phyloP scores from a whole-genome alignment of 2,113 vertebrate species.

The Oryzias woworae region DNA sequence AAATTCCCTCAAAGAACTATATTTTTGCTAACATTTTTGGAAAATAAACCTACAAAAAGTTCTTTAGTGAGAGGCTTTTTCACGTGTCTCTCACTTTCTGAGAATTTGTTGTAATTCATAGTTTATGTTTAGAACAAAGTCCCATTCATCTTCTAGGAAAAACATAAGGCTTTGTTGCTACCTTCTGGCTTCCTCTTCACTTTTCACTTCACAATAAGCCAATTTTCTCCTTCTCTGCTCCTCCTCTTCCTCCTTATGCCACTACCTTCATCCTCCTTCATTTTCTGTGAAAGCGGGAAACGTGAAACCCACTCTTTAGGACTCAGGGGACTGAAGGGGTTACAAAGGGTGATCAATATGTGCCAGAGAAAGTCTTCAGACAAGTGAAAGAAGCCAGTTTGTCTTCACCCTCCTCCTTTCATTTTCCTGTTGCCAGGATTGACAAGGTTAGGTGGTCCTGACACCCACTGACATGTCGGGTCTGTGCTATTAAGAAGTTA shows the following conservation, averaged over 20 bases:
- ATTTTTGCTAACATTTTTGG: neutral
- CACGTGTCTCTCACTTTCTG: neutral
- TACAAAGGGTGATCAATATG: slow-evolving; percentile 74
- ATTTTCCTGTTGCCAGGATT: slow-evolving; percentile 45
- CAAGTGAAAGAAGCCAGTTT: slow-evolving; percentile 69
- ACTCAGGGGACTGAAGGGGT: slow-evolving; percentile 56
- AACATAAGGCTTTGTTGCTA: slow-evolving; percentile 22
- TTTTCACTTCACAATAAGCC: slow-evolving; percentile 40
- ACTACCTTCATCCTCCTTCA: slow-evolving; percentile 43
- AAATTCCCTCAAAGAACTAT: neutral
- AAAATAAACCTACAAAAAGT: neutral
- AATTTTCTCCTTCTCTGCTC: slow-evolving; percentile 40
- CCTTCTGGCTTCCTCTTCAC: slow-evolving; percentile 16
- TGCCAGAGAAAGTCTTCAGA: slow-evolving; percentile 72
- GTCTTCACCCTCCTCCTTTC: slow-evolving; percentile 47
- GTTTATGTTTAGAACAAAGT: neutral
- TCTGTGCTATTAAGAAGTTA: slow-evolving; percentile 36
- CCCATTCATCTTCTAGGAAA: slow-evolving; percentile 5
- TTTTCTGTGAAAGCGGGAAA: slow-evolving; percentile 64
- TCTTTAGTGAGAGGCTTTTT: neutral
- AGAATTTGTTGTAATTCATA: neutral
- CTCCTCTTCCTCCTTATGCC: slow-evolving; percentile 43
- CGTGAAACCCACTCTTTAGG: slow-evolving; percentile 48
- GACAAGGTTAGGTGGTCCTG: slow-evolving; percentile 55
- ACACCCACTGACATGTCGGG: slow-evolving; percentile 49